phyloP scores from a whole-genome alignment of 2,113 vertebrate genomes.

The Coracopsis vasa region DNA sequence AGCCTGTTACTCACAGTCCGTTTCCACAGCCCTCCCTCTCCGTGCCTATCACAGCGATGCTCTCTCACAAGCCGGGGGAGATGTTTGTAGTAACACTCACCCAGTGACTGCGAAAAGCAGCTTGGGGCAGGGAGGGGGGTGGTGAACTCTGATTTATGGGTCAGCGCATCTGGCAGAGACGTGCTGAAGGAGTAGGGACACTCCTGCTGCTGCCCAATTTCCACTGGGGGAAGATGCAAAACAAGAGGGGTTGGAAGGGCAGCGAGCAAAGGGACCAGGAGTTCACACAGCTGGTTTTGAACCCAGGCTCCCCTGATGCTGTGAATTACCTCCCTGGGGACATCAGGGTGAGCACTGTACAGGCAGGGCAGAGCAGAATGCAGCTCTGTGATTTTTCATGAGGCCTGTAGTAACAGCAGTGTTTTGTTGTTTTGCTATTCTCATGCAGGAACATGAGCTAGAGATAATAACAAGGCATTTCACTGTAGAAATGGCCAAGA shows the following conservation, averaged over 20 bases:
- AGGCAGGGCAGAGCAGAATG: neutral
- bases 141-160: neutral
- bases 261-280: neutral
- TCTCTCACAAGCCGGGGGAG: neutral
- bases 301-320: neutral
- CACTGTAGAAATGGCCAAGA: slow-evolving; percentile 11
- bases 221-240: neutral
- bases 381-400: neutral
- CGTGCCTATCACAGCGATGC: accelerated
- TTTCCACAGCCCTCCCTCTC: slow-evolving; percentile 31
- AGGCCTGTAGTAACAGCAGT: neutral
- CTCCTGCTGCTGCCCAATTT: neutral
- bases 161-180: neutral
- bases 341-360: too few relatives aligned
- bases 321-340: neutral
- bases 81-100: neutral
- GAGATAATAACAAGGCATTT: slow-evolving; percentile 11
- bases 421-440: neutral
- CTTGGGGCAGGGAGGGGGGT: neutral
- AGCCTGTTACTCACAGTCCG: slow-evolving; percentile 23
- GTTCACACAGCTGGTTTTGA: neutral
- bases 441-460: neutral
- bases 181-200: neutral
- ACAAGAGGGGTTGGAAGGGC: neutral
- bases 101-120: neutral